These are phyloP conservation scores for Halcyon senegalensis DNA, from an alignment of 2,113 vertebrate genomes.

Conservation along the genomic window DNA sequence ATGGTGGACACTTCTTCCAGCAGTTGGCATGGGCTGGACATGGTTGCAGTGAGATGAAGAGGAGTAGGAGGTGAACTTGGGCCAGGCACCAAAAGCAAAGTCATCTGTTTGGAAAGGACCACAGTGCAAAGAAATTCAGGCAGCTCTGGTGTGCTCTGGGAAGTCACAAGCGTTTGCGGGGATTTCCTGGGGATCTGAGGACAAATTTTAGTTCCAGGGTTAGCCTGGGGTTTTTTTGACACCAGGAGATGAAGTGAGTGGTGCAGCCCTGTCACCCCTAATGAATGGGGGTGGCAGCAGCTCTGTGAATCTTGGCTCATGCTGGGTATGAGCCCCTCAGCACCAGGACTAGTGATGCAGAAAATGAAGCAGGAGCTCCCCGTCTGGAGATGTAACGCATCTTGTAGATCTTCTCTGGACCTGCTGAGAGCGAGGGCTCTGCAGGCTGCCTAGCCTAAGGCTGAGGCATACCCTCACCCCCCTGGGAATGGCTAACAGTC, in stretches of 20 bases:
- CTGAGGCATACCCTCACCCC: not conserved
- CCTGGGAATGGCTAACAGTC: not conserved
- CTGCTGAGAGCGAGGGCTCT: not conserved
- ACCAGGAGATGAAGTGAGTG: not conserved
- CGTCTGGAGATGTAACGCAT: not conserved
- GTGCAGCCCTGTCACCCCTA: not conserved
- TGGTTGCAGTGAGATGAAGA: not conserved
- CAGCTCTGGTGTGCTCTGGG: not conserved
- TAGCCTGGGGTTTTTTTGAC: not conserved
- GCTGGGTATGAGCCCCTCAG: not conserved
- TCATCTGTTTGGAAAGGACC: not conserved
- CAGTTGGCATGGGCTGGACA: not conserved
- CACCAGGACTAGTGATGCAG: not conserved
- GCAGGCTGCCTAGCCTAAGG: not conserved
- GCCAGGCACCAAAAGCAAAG: not conserved
- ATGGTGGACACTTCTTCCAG: not conserved
- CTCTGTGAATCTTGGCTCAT: not conserved
- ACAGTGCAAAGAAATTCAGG: not conserved
- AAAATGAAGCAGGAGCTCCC: not conserved
- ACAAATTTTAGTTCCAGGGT: not conserved
- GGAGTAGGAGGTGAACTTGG: not conserved
- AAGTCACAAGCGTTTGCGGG: not conserved
- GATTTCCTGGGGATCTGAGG: not conserved
- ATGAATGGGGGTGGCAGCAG: not conserved
- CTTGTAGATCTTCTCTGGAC: not conserved